Base-by-base conservation (phyloP, 2,113 vertebrate species). In the Centropristis striata region DNA sequence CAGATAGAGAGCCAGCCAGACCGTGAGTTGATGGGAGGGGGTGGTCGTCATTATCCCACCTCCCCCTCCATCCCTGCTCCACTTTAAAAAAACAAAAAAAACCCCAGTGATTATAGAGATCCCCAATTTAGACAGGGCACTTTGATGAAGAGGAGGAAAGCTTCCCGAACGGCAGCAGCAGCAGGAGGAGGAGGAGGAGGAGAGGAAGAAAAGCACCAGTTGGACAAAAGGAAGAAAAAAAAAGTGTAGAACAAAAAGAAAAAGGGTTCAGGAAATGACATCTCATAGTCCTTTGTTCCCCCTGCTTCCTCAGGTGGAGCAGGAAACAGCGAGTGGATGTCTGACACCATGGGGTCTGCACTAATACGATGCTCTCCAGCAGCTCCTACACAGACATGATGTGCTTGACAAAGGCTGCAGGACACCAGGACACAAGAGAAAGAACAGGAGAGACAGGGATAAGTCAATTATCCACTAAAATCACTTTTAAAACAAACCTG, bases 371-470 rank as follows among this genome's bases (percentile, higher is more conserved):
- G 91, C 80, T 92, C 90, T 84, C 89, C 86, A 81, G 87, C 74
- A 81, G 83, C 90, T 90, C 69, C 97, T 97, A 99, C 86, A 98
- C 86, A 80, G 98, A 99, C 96, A 99, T 95, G 96, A 99, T 98
- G 94, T 99, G 97, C 93, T 96, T 99, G 94, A 99, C 97, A 91
- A 99, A 99, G 66, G 97, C 98, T 99, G 95, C 87, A 71, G 51
- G 39, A 69, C 66, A 75, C 67, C 78, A 66, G 69, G 58, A 50
- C 18, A 60, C 58, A 69, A 41, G 41, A 72, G 11, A 58, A 23
- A 32, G 50, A 37, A 54, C 50, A 74, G 36, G 25, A 81, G 32
- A 67, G 21, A 83, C 28, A 18, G n/a, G 32, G 16, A 12, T 18
- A 20, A 42, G 37, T 49, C 39, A 25, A 51, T 16, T 37, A 55